Base-by-base conservation (phyloP, 2,888 invertebrate genomes). In the Dynastes grantii region DNA sequence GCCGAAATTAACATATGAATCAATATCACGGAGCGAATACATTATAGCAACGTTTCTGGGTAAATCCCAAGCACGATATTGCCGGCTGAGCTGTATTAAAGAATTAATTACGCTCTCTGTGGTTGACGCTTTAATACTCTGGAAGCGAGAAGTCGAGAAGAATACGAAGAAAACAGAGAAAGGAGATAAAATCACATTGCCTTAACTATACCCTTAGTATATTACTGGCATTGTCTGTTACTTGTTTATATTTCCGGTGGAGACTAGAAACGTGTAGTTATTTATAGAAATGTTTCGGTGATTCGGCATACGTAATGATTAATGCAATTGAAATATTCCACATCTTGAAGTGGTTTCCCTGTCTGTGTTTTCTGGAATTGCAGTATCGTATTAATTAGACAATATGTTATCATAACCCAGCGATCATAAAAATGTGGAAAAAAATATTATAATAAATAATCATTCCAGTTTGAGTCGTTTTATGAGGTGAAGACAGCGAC, bases 1-100 rank as follows among this genome's bases (percentile, higher is more conserved):
- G 61, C n/a, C 55, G 45, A 63, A 61, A 75, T 75, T 75, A 75
- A 11, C 71, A 71, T 75, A 45, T 75, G 73, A 63, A 75, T 75
- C 61, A 22, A 75, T 49, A 49, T 63, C 61, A 29, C 63, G 58
- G 29, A 40, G 27, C 22, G 13, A 37, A 37, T 27, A 71, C 40
- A 37, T 58, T 71, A 71, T 58, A 9, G 71, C 55, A 9, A 40
- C 55, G 55, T 71, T 71, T 71, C 55, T 37, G 55, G 32, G 37
- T 55, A 71, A 71, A 55, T 55, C 71, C 22, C 53, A 22, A 58
- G 9, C 55, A 16, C 8, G 16, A 71, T n/a, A 22, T 58, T 32
- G 37, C 37, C 22, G 70, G 16, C 71, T 55, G 58, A 55, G 58
- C 40, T 37, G 71, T 55, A 71, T 68, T 51, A 58, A 55, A 71